These are phyloP conservation scores for Labeo catla DNA, from an alignment of 2,113 vertebrate genomes.

Conservation along the genomic window DNA sequence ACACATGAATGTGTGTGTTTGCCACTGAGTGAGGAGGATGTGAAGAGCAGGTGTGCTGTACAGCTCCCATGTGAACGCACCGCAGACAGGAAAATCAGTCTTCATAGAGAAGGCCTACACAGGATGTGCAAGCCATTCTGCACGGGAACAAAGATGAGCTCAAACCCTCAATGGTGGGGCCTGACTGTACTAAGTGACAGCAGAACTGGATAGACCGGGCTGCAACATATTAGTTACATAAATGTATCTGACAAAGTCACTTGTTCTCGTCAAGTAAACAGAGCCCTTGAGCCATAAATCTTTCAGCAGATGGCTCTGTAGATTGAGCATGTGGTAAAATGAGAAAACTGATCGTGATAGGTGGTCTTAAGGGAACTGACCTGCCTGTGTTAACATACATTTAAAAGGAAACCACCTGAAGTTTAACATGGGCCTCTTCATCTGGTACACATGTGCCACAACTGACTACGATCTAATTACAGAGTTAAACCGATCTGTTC, in stretches of 20 bases:
- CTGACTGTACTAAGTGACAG: not conserved
- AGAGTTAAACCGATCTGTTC: not conserved
- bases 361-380: conserved; percentile 2
- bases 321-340: not conserved
- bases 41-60: conserved; percentile 56
- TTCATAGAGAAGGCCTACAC: conserved; percentile 41
- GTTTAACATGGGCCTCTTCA: conserved; percentile 13
- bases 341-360: conserved; percentile 31
- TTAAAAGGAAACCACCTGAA: conserved; percentile 18
- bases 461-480: not conserved
- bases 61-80: conserved; percentile 52
- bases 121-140: conserved; percentile 56
- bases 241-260: conserved; percentile 8
- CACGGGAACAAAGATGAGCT: conserved; percentile 40
- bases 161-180: not conserved
- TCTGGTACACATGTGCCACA: conserved; percentile 27
- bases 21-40: conserved; percentile 45
- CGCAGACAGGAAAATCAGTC: conserved; percentile 49
- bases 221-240: not conserved
- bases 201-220: not conserved
- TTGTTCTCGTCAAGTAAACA: conserved; percentile 19
- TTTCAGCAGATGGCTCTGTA: conserved; percentile 37
- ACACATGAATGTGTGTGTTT: not conserved
- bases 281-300: conserved; percentile 24
- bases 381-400: conserved; percentile 32